Percentiles rank a stretch among this genome's conserved stretches.
These are phyloP conservation scores for Phylloscopus collybita DNA, from an alignment of 2,797 vertebrate genomes.

Conservation along the genomic window DNA sequence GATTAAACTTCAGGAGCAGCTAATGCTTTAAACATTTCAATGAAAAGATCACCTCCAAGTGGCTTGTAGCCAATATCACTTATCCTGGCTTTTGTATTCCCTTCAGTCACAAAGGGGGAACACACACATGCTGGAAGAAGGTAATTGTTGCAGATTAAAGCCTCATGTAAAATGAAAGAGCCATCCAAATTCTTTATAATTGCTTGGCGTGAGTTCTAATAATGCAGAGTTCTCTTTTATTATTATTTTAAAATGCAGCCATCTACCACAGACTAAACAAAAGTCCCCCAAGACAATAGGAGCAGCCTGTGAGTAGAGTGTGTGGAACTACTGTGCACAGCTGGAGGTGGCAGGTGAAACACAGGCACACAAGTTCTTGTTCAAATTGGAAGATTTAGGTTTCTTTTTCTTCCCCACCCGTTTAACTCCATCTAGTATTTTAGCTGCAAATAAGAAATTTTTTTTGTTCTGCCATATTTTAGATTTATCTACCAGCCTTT, in stretches of 20 bases:
- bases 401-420: not conserved
- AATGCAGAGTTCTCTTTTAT: not conserved
- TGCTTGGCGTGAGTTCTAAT: constrained; percentile 38
- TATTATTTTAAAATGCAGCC: not conserved
- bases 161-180: not conserved
- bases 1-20: not conserved
- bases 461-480: not conserved
- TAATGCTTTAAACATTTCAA: not conserved
- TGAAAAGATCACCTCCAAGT: not conserved
- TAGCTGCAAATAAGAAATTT: not conserved
- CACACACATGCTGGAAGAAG: not conserved
- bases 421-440: not conserved
- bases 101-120: not conserved
- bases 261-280: constrained; percentile 25
- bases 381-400: not conserved
- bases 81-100: not conserved
- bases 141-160: constrained; percentile 18
- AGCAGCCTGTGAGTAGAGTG: not conserved
- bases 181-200: not conserved
- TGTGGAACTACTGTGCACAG: not conserved
- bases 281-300: not conserved
- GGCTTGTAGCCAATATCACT: not conserved
- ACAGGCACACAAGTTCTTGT: not conserved
- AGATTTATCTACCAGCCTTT: not conserved
- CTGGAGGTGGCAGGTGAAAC: constrained; percentile 36